Conservation (phyloP, 2,888 invertebrate genomes). For the Phortica okadai region DNA sequence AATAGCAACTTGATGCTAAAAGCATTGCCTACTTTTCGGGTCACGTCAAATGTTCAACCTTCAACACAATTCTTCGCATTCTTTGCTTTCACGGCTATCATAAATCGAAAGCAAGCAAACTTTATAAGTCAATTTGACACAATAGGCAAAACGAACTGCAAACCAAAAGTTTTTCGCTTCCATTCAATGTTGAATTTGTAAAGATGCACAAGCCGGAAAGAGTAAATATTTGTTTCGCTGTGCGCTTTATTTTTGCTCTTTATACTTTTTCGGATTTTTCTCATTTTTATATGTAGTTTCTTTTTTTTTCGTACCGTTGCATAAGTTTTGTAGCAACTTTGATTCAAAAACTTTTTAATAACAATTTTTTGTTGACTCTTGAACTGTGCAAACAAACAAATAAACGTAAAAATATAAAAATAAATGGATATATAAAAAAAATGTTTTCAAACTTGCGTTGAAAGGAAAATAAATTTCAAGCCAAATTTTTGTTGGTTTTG, state of each 20-base stretch:
- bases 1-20: too few species aligned
- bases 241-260: too few species aligned
- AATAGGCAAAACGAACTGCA: not conserved
- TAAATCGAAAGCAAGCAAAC: not conserved
- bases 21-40: not conserved
- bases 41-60: slow-evolving; percentile 34
- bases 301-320: not conserved
- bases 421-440: not conserved
- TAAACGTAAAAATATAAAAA: not conserved
- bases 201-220: not conserved
- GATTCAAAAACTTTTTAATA: slow-evolving; percentile 19
- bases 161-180: not conserved
- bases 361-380: slow-evolving; percentile 7
- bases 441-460: not conserved
- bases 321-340: not conserved
- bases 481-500: too few species aligned
- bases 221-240: not conserved
- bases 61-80: not conserved
- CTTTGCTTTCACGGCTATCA: not conserved
- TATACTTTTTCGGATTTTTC: too few species aligned
- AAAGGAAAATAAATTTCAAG: not conserved
- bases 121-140: not conserved
- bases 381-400: not conserved
- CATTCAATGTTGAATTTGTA: not conserved
- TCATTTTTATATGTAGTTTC: too few species aligned